Evolutionary conservation across 2,113 vertebrate genomes (phyloP).

Genomic region (Equus przewalskii): DNA sequence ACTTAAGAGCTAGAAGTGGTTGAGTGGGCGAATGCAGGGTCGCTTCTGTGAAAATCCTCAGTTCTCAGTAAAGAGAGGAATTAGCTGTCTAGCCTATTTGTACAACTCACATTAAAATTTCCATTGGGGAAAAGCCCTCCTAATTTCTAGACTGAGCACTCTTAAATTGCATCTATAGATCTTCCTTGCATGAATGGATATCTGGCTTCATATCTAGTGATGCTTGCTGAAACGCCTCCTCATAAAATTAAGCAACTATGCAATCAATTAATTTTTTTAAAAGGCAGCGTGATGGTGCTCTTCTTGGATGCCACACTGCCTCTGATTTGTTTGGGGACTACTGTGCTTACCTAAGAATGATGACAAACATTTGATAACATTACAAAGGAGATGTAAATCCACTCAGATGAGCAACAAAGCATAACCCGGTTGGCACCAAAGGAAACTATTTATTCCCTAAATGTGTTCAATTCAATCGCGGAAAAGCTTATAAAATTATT

Average conservation of each 20-base stretch:
- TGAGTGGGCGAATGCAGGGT: conserved; percentile 1
- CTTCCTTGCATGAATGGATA: conserved; percentile 79
- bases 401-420: conserved; percentile 44
- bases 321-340: conserved; percentile 82
- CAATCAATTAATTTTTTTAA: conserved; percentile 83
- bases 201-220: conserved; percentile 74
- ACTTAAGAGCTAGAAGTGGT: background rate
- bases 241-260: conserved; percentile 83
- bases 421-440: conserved; percentile 73
- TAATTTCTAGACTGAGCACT: conserved; percentile 78
- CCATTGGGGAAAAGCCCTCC: conserved; percentile 25
- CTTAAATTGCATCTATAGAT: conserved; percentile 86
- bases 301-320: conserved; percentile 75
- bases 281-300: conserved; percentile 69
- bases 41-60: background rate
- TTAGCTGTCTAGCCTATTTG: background rate
- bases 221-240: conserved; percentile 78
- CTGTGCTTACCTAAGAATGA: conserved; percentile 81
- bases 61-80: conserved; percentile 38
- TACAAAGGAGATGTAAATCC: conserved; percentile 73
- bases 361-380: conserved; percentile 73
- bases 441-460: conserved; percentile 64
- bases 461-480: conserved; percentile 34
- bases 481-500: conserved; percentile 47
- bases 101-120: background rate